Conservation (phyloP, 2,113 vertebrate genomes). For the Engraulis encrasicolus region DNA sequence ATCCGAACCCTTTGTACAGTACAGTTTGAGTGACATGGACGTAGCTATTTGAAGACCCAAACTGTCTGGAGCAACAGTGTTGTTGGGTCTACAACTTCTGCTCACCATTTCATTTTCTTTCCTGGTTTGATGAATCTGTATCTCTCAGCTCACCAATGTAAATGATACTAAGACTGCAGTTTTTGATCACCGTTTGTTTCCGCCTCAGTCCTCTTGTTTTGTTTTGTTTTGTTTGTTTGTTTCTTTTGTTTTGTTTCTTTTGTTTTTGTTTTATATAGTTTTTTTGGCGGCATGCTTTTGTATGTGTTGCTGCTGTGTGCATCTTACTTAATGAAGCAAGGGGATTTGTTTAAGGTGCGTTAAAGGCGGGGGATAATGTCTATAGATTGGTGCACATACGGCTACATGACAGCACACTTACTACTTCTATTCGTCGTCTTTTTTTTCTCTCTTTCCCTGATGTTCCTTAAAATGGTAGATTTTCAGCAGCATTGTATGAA, state of each 20-base stretch:
- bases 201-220: slow-evolving; percentile 4
- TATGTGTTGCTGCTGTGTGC: slow-evolving; percentile 38
- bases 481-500: slow-evolving; percentile 33
- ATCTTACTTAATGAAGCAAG: neutral
- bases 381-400: neutral
- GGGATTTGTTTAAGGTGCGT: neutral
- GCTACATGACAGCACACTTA: neutral
- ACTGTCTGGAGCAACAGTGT: neutral
- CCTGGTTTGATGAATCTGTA: neutral
- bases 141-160: slow-evolving; percentile 28
- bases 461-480: neutral
- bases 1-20: neutral
- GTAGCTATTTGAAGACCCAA: neutral
- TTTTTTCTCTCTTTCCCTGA: neutral
- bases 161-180: slow-evolving; percentile 35
- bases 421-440: neutral
- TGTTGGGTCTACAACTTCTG: neutral
- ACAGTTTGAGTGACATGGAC: neutral
- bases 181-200: slow-evolving; percentile 18
- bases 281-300: slow-evolving; percentile 44
- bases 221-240: no score
- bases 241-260: no score
- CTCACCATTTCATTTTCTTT: slow-evolving; percentile 11
- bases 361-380: neutral
- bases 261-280: no score